Evolutionary conservation across 2,888 invertebrate genomes (phyloP).

Genomic region (Gymnoscelis rufifasciata): DNA sequence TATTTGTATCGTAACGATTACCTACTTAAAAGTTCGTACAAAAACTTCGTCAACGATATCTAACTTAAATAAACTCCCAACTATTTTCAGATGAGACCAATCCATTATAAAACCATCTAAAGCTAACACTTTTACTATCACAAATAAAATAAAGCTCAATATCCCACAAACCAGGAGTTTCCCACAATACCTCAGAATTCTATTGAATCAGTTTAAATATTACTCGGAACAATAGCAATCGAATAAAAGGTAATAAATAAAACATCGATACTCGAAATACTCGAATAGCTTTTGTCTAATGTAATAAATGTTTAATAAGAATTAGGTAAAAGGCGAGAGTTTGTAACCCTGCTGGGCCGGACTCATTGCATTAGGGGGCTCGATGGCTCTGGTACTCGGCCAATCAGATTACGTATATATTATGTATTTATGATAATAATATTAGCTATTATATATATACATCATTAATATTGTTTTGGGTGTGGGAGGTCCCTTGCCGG

Average conservation of each 20-base stretch:
- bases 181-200: constrained; percentile 37
- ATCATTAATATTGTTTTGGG: too few relatives aligned
- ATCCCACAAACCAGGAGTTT: not conserved
- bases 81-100: too few relatives aligned
- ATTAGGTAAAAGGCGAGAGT: constrained; percentile 70
- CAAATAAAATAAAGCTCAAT: not conserved
- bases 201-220: constrained; percentile 39
- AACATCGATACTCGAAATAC: constrained; percentile 71
- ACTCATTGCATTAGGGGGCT: constrained; percentile 66
- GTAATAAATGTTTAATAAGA: constrained; percentile 78
- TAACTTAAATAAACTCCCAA: too few relatives aligned
- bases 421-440: too few relatives aligned
- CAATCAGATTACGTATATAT: too few relatives aligned
- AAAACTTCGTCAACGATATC: too few relatives aligned
- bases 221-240: constrained; percentile 56
- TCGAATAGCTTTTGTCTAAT: constrained; percentile 71
- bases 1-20: too few relatives aligned
- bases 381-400: too few relatives aligned
- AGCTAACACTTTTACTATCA: not conserved
- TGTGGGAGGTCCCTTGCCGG: too few relatives aligned
- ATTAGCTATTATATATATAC: too few relatives aligned
- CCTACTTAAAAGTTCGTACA: too few relatives aligned
- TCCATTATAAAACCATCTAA: too few relatives aligned
- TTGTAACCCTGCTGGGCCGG: constrained; percentile 29
- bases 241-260: constrained; percentile 72